phyloP scores from a whole-genome alignment of 1,140 invertebrate species.

The Neotoxoptera formosana region DNA sequence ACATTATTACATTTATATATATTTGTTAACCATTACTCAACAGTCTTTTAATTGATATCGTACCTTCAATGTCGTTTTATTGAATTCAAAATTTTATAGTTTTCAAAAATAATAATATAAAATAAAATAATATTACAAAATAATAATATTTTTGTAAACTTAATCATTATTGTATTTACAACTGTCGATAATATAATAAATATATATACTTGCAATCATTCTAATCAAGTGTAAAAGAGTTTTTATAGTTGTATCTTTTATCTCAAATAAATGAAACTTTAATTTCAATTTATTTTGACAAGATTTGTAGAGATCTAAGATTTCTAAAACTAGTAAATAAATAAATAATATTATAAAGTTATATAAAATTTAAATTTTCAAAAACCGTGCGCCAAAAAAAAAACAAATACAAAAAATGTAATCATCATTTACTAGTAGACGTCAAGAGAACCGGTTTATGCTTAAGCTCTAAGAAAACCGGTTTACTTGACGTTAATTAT shows the following conservation, averaged over 20 bases:
- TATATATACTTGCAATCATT: no score
- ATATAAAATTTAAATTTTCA: not conserved
- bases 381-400: not conserved
- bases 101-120: not conserved
- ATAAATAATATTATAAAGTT: not conserved
- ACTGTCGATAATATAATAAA: no score
- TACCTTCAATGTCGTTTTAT: not conserved
- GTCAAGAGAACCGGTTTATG: constrained; percentile 13
- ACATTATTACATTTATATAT: not conserved
- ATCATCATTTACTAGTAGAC: constrained; percentile 22
- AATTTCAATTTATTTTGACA: not conserved
- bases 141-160: not conserved
- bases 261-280: not conserved
- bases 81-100: not conserved
- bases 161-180: not conserved
- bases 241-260: no score
- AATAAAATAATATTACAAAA: no score
- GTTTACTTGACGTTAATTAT: not conserved
- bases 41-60: not conserved
- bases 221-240: not conserved
- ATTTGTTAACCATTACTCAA: not conserved
- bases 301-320: not conserved
- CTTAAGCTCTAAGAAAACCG: constrained; percentile 4
- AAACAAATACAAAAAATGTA: not conserved
- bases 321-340: not conserved